Evolutionary conservation across 2,888 invertebrate species (phyloP), one percentile per base, ranked within the genome.

Genomic region (Himalopsyche anomala): DNA sequence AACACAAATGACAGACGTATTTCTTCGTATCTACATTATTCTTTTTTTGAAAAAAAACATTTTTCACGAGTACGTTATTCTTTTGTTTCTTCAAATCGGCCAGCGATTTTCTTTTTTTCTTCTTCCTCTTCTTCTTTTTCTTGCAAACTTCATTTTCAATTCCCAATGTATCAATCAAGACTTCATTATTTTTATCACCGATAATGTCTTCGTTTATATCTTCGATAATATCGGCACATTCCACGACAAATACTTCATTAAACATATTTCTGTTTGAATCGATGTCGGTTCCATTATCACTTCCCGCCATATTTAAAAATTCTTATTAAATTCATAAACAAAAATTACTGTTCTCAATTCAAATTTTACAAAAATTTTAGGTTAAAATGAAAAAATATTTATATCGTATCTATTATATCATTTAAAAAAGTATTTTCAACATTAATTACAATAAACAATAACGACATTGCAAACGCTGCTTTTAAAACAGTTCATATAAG

Each of bases 1-100:
- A 42, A 55, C 87, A 87, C 5, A 87, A 40, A n/a, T 83, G 85
- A 17, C 87, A 87, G 6, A 83, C 54, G 11, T 80, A 85, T 42
- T 42, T 80, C 19, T 51, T 51, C 12, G 15, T 51, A 4, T 15
- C 51, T 15, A 15, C 15, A 15, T 45, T 9, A 9, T 45, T 45
- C 9, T 5, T 45, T 9, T 45, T 45, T 45, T 45, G 8, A 9
- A 45, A 11, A 6, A 11, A 11, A 45, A 51, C 51, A 45, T 45
- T 45, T 45, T 11, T 45, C 2, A 9, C 45, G 2, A 4, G 28
- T 74, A 38, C 12, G 12, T 38, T 74, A 5, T 36, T 74, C 38
- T 36, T 9, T 74, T 74, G n/a, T 74, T 6, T 74, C 38, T 74
- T 28, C 5, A 74, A 74, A 74, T 36, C 36, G 0, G 74, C 74